Evolutionary conservation across 2,888 invertebrate species (phyloP).

Genomic region (Cheilosia grossa): DNA sequence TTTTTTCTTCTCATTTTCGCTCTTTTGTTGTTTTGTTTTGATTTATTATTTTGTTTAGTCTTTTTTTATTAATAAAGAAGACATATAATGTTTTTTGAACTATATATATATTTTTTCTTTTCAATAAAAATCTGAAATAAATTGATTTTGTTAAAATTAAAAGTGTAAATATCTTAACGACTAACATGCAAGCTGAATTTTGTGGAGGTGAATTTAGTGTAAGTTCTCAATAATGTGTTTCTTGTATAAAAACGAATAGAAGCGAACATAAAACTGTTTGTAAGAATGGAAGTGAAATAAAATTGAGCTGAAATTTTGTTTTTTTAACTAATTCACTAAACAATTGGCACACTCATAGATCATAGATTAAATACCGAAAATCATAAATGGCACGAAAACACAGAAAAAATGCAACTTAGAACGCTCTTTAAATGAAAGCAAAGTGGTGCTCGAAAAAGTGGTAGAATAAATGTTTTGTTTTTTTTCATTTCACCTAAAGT

Average conservation of each 20-base stretch:
- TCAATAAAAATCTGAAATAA: conserved; percentile 84
- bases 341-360: conserved; percentile 28
- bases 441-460: conserved; percentile 56
- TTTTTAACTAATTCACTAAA: conserved; percentile 29
- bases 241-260: conserved; percentile 2
- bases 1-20: conserved; percentile 77
- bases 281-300: conserved; percentile 31
- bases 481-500: conserved; percentile 67
- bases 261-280: conserved; percentile 38
- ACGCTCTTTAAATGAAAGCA: conserved; percentile 56
- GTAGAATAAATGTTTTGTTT: conserved; percentile 40
- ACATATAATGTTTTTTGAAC: conserved; percentile 84
- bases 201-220: conserved; percentile 50
- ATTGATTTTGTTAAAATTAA: conserved; percentile 82
- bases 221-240: conserved; percentile 22
- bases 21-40: conserved; percentile 76
- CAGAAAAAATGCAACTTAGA: conserved; percentile 48
- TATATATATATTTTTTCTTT: conserved; percentile 79
- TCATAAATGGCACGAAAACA: conserved; percentile 5
- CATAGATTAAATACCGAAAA: background rate
- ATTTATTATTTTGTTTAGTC: conserved; percentile 76
- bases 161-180: conserved; percentile 70
- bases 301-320: conserved; percentile 14
- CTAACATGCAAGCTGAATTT: conserved; percentile 72
- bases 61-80: conserved; percentile 80